Percentiles rank a stretch among this genome's conserved stretches.
These are phyloP conservation scores for Epirrita christyi DNA, from an alignment of 2,888 invertebrate species.

Conservation along the genomic window DNA sequence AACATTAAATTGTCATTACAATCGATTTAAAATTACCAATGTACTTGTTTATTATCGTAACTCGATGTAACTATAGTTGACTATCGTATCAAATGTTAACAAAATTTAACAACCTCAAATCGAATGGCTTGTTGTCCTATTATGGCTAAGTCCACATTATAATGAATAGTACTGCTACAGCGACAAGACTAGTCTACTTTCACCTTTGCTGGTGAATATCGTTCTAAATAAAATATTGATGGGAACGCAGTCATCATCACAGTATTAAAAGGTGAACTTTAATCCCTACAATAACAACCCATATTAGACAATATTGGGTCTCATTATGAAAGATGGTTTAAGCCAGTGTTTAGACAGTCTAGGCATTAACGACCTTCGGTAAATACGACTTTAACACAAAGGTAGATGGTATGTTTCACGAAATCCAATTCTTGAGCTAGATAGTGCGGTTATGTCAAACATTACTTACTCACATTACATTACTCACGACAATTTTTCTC, in stretches of 20 bases:
- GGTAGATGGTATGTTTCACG: too few relatives aligned
- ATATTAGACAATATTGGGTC: too few relatives aligned
- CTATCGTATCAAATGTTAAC: conserved; percentile 75
- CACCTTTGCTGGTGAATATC: conserved; percentile 34
- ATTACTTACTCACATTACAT: too few relatives aligned
- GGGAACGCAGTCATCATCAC: conserved; percentile 54
- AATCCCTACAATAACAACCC: conserved; percentile 4
- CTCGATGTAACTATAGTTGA: conserved; percentile 76
- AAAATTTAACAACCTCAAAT: conserved; percentile 66
- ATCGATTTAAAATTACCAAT: conserved; percentile 70
- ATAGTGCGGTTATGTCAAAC: too few relatives aligned
- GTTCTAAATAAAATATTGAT: conserved; percentile 43
- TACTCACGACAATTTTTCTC: too few relatives aligned
- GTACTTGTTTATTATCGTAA: conserved; percentile 79
- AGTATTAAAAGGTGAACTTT: conserved; percentile 27
- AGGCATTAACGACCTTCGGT: too few relatives aligned
- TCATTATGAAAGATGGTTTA: too few relatives aligned
- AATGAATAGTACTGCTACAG: conserved; percentile 38
- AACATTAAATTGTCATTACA: conserved; percentile 47
- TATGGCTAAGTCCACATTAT: conserved; percentile 57
- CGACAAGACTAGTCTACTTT: conserved; percentile 52
- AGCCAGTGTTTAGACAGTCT: too few relatives aligned
- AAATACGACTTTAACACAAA: too few relatives aligned
- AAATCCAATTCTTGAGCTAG: too few relatives aligned
- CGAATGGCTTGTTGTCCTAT: conserved; percentile 56